phyloP scores from a whole-genome alignment of 2,113 vertebrate genomes.

The Junco hyemalis region DNA sequence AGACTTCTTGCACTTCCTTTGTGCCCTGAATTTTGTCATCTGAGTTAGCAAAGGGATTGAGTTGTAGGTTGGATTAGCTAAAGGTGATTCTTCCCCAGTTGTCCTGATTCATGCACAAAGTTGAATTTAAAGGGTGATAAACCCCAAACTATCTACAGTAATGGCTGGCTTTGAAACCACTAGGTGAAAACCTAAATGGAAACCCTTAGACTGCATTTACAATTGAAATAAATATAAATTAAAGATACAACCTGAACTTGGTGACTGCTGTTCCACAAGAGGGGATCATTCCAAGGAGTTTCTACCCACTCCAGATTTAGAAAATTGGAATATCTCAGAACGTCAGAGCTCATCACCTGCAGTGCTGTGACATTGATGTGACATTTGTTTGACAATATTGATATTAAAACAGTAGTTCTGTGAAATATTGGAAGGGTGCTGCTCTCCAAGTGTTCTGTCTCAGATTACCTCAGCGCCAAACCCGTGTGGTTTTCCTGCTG shows the following conservation, averaged over 20 bases:
- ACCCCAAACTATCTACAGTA: fast-evolving
- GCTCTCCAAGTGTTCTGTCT: neutral
- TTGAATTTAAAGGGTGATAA: neutral
- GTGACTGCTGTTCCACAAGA: neutral
- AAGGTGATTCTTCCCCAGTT: neutral
- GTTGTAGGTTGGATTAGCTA: neutral
- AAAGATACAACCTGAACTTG: neutral
- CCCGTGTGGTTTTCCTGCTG: neutral
- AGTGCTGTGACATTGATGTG: too few relatives aligned
- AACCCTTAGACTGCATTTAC: neutral
- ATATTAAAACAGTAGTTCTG: neutral
- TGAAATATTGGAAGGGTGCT: neutral
- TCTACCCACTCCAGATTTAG: neutral
- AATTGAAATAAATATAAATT: neutral
- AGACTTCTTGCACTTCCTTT: neutral
- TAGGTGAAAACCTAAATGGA: neutral
- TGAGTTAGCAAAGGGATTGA: neutral
- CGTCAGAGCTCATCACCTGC: neutral
- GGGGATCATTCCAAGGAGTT: neutral
- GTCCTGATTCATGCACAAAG: neutral
- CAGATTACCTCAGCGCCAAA: neutral
- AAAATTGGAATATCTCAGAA: neutral
- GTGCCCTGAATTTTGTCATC: neutral
- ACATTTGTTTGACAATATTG: neutral
- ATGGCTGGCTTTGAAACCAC: neutral